Conservation (phyloP, 2,888 invertebrate genomes). For the Falcaria lacertinaria region DNA sequence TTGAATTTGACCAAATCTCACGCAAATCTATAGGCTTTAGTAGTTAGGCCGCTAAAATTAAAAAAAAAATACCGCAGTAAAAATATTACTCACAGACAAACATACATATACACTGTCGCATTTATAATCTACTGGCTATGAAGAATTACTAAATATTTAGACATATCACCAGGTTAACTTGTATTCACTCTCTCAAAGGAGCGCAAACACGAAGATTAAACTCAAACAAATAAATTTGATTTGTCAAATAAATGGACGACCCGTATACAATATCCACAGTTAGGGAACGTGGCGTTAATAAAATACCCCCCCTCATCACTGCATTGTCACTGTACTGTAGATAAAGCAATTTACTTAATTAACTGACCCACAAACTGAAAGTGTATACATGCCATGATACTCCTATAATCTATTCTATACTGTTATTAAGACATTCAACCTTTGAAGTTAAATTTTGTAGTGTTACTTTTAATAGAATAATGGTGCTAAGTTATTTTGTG, state of each 20-base stretch:
- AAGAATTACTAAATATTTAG: too few species aligned
- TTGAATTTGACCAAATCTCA: too few species aligned
- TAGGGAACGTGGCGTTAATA: constrained; percentile 58
- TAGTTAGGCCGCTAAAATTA: too few species aligned
- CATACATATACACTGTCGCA: too few species aligned
- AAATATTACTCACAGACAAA: too few species aligned
- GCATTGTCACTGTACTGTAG: constrained; percentile 63
- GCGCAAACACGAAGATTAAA: constrained; percentile 47
- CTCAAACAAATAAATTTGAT: constrained; percentile 75
- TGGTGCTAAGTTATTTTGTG: background rate
- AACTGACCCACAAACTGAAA: constrained; percentile 54
- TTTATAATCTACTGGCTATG: too few species aligned
- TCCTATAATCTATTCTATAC: constrained; percentile 56
- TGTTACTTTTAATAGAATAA: constrained; percentile 1
- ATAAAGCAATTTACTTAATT: constrained; percentile 79
- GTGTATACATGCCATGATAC: constrained; percentile 26
- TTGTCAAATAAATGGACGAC: constrained; percentile 66
- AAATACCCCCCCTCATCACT: constrained; percentile 56
- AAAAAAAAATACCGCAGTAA: too few species aligned
- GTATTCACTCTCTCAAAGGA: constrained; percentile 21
- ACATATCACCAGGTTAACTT: background rate
- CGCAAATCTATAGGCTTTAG: too few species aligned
- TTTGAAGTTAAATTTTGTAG: constrained; percentile 12
- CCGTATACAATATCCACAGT: constrained; percentile 60
- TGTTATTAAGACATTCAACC: constrained; percentile 57